phyloP scores from a whole-genome alignment of 2,113 vertebrate genomes.

The Leptobrachium leishanense region DNA sequence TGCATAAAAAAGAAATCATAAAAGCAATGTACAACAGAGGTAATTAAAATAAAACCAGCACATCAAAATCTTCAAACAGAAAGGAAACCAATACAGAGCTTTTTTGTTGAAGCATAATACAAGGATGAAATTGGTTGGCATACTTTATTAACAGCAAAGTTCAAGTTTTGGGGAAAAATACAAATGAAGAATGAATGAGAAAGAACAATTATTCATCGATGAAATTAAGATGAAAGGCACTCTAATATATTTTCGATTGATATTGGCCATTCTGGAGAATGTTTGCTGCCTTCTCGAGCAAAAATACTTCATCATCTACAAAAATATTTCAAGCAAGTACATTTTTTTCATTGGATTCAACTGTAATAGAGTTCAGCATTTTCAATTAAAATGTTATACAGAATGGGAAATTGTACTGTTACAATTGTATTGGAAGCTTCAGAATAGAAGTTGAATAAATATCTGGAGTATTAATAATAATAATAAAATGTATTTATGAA shows the following conservation, averaged over 20 bases:
- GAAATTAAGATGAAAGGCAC: constrained; percentile 37
- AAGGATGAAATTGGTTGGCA: constrained; percentile 45
- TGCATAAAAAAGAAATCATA: constrained; percentile 28
- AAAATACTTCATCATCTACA: constrained; percentile 7
- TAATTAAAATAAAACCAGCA: constrained; percentile 40
- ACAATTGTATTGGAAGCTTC: constrained; percentile 7
- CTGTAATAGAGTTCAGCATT: not conserved
- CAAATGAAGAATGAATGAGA: constrained; percentile 2
- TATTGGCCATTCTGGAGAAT: constrained; percentile 16
- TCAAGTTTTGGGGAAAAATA: not conserved
- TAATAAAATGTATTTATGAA: no score
- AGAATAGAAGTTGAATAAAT: not conserved
- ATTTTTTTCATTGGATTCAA: not conserved
- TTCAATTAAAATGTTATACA: not conserved
- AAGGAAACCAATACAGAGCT: constrained; percentile 27
- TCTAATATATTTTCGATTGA: constrained; percentile 37
- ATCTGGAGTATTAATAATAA: not conserved
- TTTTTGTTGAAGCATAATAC: constrained; percentile 36
- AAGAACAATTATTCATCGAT: constrained; percentile 21
- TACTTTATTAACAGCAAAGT: constrained; percentile 37
- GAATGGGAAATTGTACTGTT: not conserved
- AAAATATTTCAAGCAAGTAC: not conserved
- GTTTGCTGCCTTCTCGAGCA: constrained; percentile 6
- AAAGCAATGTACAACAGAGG: constrained; percentile 33
- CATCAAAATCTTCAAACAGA: constrained; percentile 49